phyloP scores from a whole-genome alignment of 2,113 vertebrate species.

The Myotis yumanensis region DNA sequence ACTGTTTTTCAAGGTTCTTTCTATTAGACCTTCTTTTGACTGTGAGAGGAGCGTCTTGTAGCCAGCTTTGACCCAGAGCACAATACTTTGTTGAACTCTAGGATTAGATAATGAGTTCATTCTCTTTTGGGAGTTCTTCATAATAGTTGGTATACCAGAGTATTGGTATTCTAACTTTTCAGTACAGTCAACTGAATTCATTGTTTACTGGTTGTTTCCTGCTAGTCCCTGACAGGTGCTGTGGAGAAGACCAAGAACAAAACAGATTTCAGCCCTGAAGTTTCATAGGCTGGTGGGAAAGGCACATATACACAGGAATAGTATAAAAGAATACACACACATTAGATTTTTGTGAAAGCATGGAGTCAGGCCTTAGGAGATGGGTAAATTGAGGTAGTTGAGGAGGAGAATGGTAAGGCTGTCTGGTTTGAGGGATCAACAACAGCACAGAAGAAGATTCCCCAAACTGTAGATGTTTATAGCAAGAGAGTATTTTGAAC shows the following conservation, averaged over 20 bases:
- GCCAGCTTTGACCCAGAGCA: not conserved
- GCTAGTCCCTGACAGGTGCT: not conserved
- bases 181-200: slow-evolving; percentile 9
- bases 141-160: not conserved
- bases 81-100: not conserved
- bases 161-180: not conserved
- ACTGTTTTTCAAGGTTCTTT: not conserved
- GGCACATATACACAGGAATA: not conserved
- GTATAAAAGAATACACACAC: not conserved
- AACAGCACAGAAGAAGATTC: not conserved
- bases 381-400: not conserved
- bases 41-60: not conserved
- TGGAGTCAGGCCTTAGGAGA: not conserved
- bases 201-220: slow-evolving; percentile 15
- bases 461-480: not conserved
- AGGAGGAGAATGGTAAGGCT: not conserved
- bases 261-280: not conserved
- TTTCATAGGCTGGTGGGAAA: not conserved
- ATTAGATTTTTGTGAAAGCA: not conserved
- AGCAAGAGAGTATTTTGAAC: not conserved
- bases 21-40: not conserved
- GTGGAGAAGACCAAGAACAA: slow-evolving; percentile 28
- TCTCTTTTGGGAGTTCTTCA: not conserved
- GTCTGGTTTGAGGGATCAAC: not conserved
- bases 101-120: not conserved